These are phyloP conservation scores for Drosophila funebris DNA, from an alignment of 1,140 invertebrate species.

Conservation along the genomic window DNA sequence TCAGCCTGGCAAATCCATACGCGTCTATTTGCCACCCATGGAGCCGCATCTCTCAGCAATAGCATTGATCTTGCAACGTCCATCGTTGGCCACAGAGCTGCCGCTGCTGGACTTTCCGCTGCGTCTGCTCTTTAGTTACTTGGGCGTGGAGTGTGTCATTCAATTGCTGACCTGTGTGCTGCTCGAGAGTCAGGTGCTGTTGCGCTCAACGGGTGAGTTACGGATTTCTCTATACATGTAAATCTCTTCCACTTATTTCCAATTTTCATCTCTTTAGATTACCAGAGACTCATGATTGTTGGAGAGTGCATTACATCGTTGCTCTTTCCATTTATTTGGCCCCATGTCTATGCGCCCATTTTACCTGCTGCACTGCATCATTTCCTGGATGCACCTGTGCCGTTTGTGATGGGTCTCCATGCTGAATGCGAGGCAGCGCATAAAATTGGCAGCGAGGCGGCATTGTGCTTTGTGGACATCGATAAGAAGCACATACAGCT, in stretches of 20 bases:
- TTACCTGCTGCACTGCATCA: conserved; percentile 97
- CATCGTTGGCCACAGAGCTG: conserved; percentile 90
- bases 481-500: conserved; percentile 95
- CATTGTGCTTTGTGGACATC: conserved; percentile 97
- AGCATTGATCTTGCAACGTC: conserved; percentile 88
- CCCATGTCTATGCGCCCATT: conserved; percentile 99
- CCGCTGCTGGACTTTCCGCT: conserved; percentile 97
- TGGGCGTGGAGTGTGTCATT: conserved; percentile 95
- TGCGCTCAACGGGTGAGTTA: conserved; percentile 93
- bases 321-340: conserved; percentile 98
- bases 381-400: conserved; percentile 99
- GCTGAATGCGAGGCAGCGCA: conserved; percentile 85
- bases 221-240: not conserved
- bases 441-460: conserved; percentile 89
- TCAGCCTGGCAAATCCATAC: conserved; percentile 92
- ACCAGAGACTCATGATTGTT: conserved; percentile 97
- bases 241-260: not conserved
- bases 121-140: conserved; percentile 92
- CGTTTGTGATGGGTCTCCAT: conserved; percentile 98
- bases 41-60: conserved; percentile 89
- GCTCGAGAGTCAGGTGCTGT: conserved; percentile 97
- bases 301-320: conserved; percentile 96
- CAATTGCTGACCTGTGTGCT: conserved; percentile 98
- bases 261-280: conserved; percentile 86
- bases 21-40: conserved; percentile 90